A percentile compares a stretch with the other conserved stretches of the same genome.
Evolutionary conservation across 2,888 invertebrate genomes (phyloP).

Genomic region (Craniophora ligustri): DNA sequence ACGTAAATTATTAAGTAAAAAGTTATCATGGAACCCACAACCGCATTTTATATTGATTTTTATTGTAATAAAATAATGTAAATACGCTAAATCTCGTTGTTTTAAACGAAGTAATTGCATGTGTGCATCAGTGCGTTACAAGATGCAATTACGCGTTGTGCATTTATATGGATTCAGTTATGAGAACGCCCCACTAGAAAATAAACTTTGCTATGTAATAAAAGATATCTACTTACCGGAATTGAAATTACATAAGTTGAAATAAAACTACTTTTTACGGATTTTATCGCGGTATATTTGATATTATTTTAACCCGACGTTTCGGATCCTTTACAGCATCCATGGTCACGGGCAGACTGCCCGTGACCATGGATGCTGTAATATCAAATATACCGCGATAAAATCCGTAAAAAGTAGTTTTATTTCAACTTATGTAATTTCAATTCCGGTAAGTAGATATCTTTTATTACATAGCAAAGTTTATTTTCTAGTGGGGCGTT

Average conservation of each 20-base stretch:
- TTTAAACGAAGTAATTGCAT: conserved; percentile 36
- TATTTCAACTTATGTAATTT: no score
- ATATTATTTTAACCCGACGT: no score
- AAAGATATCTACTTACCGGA: conserved; percentile 41
- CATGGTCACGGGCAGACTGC: no score
- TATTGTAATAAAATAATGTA: conserved; percentile 2
- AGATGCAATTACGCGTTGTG: conserved; percentile 65
- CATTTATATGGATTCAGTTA: conserved; percentile 72
- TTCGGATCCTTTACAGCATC: no score
- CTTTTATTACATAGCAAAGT: conserved; percentile 44
- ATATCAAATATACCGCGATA: no score
- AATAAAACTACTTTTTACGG: no score
- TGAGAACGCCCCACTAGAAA: conserved; percentile 38
- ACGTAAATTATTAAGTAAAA: no score
- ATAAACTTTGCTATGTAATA: conserved; percentile 46
- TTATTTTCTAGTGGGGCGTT: conserved; percentile 32
- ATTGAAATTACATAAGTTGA: conserved; percentile 21
- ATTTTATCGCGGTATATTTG: no score
- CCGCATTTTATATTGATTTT: no score
- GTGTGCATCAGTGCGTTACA: conserved; percentile 58
- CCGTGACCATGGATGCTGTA: no score
- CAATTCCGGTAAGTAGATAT: conserved; percentile 42
- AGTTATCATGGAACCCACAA: no score
- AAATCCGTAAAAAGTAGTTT: no score
- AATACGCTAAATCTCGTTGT: conserved; percentile 22